Evolutionary conservation across 2,113 vertebrate species (phyloP).

Genomic region (Odocoileus hemionus): DNA sequence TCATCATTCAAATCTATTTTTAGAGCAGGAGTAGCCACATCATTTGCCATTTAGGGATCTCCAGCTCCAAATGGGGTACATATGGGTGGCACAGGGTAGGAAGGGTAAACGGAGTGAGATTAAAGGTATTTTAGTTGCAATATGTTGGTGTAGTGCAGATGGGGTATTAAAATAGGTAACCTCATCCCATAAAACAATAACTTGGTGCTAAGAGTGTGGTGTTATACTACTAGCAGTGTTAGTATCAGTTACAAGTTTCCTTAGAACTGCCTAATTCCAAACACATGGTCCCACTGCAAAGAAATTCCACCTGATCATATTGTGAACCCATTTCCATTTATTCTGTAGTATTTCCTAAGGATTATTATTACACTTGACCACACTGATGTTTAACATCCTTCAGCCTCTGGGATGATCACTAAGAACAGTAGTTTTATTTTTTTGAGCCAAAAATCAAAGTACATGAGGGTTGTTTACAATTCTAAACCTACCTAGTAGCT

Average conservation of each 20-base stretch:
- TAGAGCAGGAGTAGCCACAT: neutral
- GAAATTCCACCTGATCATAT: neutral
- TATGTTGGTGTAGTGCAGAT: neutral
- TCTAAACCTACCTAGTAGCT: neutral
- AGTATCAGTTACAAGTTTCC: neutral
- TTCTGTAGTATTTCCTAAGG: neutral
- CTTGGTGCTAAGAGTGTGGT: neutral
- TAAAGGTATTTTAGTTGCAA: neutral
- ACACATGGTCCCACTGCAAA: neutral
- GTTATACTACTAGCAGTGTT: neutral
- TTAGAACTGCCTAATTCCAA: neutral
- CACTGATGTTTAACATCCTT: neutral
- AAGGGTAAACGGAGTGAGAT: neutral
- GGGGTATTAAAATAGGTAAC: neutral
- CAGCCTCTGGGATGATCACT: neutral
- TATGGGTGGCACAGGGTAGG: neutral
- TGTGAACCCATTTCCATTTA: neutral
- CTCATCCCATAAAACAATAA: neutral
- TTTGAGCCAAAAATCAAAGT: neutral
- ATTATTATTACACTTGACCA: neutral
- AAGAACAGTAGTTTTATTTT: neutral
- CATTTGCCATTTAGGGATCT: neutral
- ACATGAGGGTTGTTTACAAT: neutral
- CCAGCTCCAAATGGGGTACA: neutral
- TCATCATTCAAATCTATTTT: constrained; percentile 33